A percentile compares a stretch with the other conserved stretches of the same genome.
Evolutionary conservation across 1,140 invertebrate genomes (phyloP).

Genomic region (Acromyrmex echinatior): DNA sequence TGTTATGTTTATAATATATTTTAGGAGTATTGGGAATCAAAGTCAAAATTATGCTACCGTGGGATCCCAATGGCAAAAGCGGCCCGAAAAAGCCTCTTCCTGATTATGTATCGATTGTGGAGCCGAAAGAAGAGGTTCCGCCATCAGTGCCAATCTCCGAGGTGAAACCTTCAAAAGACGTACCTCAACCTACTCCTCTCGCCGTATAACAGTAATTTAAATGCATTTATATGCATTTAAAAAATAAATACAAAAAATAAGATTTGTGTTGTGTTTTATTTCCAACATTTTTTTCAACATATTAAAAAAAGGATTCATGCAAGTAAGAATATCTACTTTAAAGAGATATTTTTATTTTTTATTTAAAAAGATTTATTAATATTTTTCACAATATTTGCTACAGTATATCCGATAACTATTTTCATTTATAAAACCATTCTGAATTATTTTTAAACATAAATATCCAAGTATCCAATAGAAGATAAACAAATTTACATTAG

Average conservation of each 20-base stretch:
- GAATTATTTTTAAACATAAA: conserved; percentile 27
- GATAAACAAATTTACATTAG: background rate
- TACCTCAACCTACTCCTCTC: conserved; percentile 75
- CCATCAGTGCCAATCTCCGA: conserved; percentile 89
- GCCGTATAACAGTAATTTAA: conserved; percentile 71
- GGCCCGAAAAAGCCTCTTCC: conserved; percentile 99
- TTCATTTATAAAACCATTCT: conserved; percentile 43
- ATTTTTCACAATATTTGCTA: conserved; percentile 1
- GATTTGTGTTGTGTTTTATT: background rate
- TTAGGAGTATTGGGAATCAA: conserved; percentile 93
- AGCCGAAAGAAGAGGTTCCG: conserved; percentile 95
- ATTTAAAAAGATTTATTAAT: conserved; percentile 56
- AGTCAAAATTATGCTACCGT: conserved; percentile 99
- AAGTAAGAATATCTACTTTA: conserved; percentile 6
- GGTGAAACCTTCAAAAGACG: conserved; percentile 87
- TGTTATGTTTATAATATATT: conserved; percentile 59
- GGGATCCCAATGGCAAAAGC: conserved; percentile 98
- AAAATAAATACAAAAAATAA: conserved; percentile 67
- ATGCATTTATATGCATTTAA: conserved; percentile 26
- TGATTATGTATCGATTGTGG: conserved; percentile 97
- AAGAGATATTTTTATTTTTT: conserved; percentile 31
- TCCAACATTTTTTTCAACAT: background rate
- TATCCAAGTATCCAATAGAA: background rate
- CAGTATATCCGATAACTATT: background rate
- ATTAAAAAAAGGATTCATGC: background rate